These are phyloP conservation scores for Rhinolophus ferrumequinum DNA, from an alignment of 2,113 vertebrate species.

Conservation along the genomic window DNA sequence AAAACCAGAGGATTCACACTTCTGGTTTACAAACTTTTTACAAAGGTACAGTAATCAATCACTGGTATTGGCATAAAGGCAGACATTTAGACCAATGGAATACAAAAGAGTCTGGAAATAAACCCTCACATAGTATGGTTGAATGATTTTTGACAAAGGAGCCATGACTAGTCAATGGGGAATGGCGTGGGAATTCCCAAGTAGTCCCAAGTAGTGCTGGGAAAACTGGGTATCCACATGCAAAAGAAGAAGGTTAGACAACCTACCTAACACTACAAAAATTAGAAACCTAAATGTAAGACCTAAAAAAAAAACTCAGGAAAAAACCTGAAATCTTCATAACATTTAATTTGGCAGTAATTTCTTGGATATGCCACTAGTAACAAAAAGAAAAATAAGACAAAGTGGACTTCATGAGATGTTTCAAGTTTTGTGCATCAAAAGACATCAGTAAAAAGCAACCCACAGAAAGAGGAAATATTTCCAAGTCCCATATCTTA, in stretches of 20 bases:
- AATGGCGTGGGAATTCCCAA: too few species aligned
- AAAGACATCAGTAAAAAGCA: neutral
- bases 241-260: neutral
- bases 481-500: neutral
- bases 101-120: neutral
- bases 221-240: neutral
- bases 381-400: too few species aligned
- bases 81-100: neutral
- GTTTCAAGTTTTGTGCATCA: neutral
- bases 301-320: neutral
- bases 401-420: neutral
- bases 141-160: neutral
- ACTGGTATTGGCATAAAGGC: neutral
- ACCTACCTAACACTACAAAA: neutral
- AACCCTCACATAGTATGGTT: neutral
- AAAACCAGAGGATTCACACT: neutral
- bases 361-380: neutral
- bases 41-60: neutral
- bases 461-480: neutral
- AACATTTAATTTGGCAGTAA: neutral
- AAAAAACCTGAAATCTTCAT: neutral
- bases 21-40: neutral
- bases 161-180: neutral
- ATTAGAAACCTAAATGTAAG: neutral
- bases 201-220: neutral